Evolutionary conservation across 2,888 invertebrate genomes (phyloP).

Genomic region (Acrobasis suavella): DNA sequence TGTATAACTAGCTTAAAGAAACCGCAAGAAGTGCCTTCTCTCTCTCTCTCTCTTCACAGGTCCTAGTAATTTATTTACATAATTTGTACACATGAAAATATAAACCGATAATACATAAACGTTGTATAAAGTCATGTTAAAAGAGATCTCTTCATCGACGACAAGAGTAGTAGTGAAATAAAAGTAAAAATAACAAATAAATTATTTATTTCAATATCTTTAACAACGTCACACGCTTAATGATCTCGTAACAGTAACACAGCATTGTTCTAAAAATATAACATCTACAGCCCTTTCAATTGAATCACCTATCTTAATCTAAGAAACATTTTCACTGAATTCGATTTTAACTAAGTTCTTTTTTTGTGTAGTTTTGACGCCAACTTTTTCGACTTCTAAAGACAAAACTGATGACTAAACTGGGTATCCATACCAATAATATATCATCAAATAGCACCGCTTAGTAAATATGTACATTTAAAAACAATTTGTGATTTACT

Average conservation of each 20-base stretch:
- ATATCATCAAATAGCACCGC: not conserved
- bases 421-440: not conserved
- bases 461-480: not conserved
- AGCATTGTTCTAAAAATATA: conserved; percentile 16
- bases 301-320: not conserved
- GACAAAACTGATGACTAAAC: too few relatives aligned
- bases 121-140: too few relatives aligned
- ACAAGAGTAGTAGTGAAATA: not conserved
- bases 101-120: too few relatives aligned
- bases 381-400: too few relatives aligned
- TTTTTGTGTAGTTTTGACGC: too few relatives aligned
- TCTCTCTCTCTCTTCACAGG: too few relatives aligned
- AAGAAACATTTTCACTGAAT: not conserved
- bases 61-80: too few relatives aligned
- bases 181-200: conserved; percentile 13
- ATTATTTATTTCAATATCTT: conserved; percentile 22
- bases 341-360: not conserved
- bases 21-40: too few relatives aligned
- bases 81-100: too few relatives aligned
- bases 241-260: conserved; percentile 7
- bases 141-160: too few relatives aligned
- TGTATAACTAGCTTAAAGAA: too few relatives aligned
- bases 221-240: conserved; percentile 14
- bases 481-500: not conserved
- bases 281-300: conserved; percentile 10